Percentiles rank a stretch among this genome's conserved stretches.
phyloP scores from a whole-genome alignment of 2,797 vertebrate species.

The Microctenopoma lineatum region DNA sequence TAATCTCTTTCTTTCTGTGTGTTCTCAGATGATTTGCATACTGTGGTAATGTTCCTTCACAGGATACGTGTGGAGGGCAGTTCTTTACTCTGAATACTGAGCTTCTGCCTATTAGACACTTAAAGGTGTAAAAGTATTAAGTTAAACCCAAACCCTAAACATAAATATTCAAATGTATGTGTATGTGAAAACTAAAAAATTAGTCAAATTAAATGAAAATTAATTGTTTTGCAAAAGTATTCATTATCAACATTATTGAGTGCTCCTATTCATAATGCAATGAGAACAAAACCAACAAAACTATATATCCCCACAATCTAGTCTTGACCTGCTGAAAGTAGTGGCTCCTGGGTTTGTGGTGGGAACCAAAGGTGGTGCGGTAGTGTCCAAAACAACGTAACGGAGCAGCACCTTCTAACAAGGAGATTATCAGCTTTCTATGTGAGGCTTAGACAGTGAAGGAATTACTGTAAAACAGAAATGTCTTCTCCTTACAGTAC shows the following conservation, averaged over 20 bases:
- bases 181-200: no score
- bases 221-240: no score
- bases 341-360: no score
- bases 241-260: no score
- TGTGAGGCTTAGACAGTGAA: background rate
- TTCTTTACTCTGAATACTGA: background rate
- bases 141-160: no score
- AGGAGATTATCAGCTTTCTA: conserved; percentile 5
- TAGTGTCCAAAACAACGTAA: conserved; percentile 2
- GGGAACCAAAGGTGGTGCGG: background rate
- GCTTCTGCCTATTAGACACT: background rate
- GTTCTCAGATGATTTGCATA: conserved; percentile 7
- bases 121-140: background rate
- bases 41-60: background rate
- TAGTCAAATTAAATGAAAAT: no score
- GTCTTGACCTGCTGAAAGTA: no score
- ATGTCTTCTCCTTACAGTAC: conserved; percentile 3
- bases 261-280: no score
- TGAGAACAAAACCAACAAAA: no score
- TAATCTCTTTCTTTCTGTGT: conserved; percentile 6
- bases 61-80: background rate
- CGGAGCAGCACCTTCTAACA: conserved; percentile 11
- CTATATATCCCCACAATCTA: no score
- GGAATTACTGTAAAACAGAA: conserved; percentile 5
- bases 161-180: no score